These are phyloP conservation scores for Limnothrissa miodon DNA, from an alignment of 2,113 vertebrate genomes.

Conservation along the genomic window DNA sequence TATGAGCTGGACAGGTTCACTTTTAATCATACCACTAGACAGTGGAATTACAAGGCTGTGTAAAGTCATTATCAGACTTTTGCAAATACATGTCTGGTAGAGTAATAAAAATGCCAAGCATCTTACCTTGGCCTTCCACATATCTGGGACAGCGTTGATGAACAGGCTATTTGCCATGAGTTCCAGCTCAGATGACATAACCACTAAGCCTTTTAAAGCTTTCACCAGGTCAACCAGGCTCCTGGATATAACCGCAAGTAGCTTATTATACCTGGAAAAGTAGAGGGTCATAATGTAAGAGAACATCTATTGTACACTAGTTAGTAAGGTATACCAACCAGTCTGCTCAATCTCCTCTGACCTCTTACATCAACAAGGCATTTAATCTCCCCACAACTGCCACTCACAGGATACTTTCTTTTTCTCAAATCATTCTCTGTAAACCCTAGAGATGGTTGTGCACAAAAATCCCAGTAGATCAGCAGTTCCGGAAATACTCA, in stretches of 20 bases:
- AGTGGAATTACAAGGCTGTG: not conserved
- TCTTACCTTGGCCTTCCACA: conserved; percentile 84
- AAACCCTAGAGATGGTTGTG: no score
- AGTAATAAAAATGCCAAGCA: not conserved
- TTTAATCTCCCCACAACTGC: no score
- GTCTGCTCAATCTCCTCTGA: no score
- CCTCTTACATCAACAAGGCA: no score
- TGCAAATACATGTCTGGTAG: not conserved
- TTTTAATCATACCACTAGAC: not conserved
- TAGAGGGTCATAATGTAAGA: not conserved
- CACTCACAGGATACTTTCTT: no score
- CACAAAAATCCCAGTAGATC: no score
- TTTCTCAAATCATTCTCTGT: no score
- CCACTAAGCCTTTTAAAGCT: conserved; percentile 84
- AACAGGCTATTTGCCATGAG: conserved; percentile 86
- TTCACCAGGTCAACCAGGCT: conserved; percentile 81
- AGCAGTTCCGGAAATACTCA: no score
- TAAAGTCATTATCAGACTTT: not conserved
- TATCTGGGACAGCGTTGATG: conserved; percentile 81
- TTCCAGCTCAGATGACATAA: conserved; percentile 90
- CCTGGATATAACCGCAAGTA: conserved; percentile 76
- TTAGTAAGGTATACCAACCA: no score
- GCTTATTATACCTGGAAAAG: conserved; percentile 80
- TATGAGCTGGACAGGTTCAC: no score
- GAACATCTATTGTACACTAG: not conserved